Base-by-base conservation (phyloP, 2,113 vertebrate genomes). In the Candoia aspera region DNA sequence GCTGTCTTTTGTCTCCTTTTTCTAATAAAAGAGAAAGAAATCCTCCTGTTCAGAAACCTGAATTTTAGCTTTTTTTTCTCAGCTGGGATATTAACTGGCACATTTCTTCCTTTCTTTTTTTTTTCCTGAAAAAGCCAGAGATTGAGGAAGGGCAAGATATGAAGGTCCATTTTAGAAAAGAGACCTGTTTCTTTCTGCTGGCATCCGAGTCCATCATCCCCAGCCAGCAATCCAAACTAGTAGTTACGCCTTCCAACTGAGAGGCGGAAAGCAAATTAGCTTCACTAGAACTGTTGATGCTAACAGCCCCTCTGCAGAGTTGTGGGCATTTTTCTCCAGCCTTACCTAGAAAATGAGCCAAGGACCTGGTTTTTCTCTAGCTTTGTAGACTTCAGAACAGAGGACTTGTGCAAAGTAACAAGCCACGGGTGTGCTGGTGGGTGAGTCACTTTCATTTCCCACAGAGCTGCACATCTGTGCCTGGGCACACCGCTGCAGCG, bases 401-500 rank as follows among this genome's bases (percentile, higher is more conserved):
- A 11, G n/a, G 68, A 37, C 33, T 37, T 1, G 6, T 73, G 68
- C 68, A 37, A 73, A 37, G 26, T 64, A 10, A 26, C 26, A 10
- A 29, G 1, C 6, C 33, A 37, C 0, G 17, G 3, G 2, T 33
- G 15, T 1, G 64, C 6, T 0, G 13, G 2, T 1, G 64, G 2
- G 64, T 1, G n/a, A 73, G 6, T 33, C n/a, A 19, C 33, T 19
- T 13, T 73, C 19, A 37, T 33, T 73, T 73, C n/a, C 15, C 68
- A 73, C 68, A 6, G 15, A 73, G 68, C 5, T 37, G 33, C n/a
- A 37, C 8, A 73, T 37, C 68, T 0, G 68, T 8, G 49, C 49
- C 49, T 49, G 49, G 49, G 49, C 49, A 5, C 2, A 8, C 4
- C 1, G 64, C 68, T 37, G 15, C 0, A 8, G 49, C 26, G 6